These are phyloP conservation scores for Ginglymostoma cirratum DNA, from an alignment of 2,113 vertebrate species.

Conservation along the genomic window DNA sequence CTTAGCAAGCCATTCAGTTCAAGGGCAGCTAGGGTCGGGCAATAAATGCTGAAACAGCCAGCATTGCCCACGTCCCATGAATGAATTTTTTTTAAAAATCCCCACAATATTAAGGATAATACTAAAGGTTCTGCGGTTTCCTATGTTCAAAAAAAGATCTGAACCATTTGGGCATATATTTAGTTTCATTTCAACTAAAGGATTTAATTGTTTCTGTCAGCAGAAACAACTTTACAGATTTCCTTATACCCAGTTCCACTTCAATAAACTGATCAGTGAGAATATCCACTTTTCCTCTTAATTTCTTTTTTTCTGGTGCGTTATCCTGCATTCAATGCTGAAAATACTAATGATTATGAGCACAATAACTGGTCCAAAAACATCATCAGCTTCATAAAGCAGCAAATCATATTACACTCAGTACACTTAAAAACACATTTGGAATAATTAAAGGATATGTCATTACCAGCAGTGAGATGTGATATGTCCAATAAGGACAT, in stretches of 20 bases:
- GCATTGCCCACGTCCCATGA: no score
- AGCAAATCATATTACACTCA: neutral
- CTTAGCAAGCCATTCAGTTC: no score
- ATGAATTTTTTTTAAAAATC: neutral
- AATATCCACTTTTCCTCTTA: neutral
- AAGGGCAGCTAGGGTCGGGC: no score
- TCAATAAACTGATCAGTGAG: neutral
- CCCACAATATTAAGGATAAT: neutral
- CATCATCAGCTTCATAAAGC: slow-evolving; percentile 7
- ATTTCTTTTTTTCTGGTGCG: neutral
- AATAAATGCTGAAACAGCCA: no score
- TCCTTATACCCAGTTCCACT: neutral
- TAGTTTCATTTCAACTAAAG: neutral
- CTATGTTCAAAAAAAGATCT: neutral
- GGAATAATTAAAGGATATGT: neutral
- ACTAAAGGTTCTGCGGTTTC: neutral
- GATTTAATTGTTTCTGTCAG: neutral
- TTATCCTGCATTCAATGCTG: neutral
- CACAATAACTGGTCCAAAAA: neutral
- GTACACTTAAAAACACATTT: slow-evolving; percentile 4
- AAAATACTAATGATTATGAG: neutral
- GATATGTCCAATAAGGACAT: neutral
- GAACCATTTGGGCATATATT: neutral
- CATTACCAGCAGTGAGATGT: slow-evolving; percentile 20
- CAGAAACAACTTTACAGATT: neutral